Evolutionary conservation across 2,113 vertebrate species (phyloP), one percentile per base, ranked within the genome.

Genomic region (Nansenia antarctica): DNA sequence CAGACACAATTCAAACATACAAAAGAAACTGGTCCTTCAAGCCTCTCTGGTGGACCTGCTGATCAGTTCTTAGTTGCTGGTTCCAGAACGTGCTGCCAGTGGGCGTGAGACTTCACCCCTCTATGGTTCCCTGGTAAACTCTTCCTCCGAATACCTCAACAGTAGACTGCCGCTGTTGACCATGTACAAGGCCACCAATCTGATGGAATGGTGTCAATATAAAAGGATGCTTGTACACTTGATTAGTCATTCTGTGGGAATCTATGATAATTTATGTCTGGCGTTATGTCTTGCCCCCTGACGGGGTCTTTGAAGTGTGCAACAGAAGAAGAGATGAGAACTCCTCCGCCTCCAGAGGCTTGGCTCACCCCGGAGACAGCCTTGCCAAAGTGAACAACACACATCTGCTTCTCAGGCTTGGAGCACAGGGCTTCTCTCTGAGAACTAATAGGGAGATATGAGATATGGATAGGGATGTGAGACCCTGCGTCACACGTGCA

Each of bases 271-370:
- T 47, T 55, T 55, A 54, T 54, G 18, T 75, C 37, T 61, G 53
- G 32, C 18, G 65, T 47, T 34, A 22, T 66, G 18, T 66, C 67
- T n/a, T n/a, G n/a, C n/a, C n/a, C n/a, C 63, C 6, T 52, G 20
- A 64, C 8, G 59, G 60, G 49, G n/a, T 35, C 37, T 77, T 45
- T 72, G 34, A 72, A 67, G 60, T 60, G 24, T 8, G 26, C 34
- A 27, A 58, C 37, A 62, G 26, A 47, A 52, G 62, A 52, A 15
- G 24, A 58, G 29, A 65, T 66, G 15, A 70, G n/a, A 73, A 78
- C 32, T 54, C 61, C 14, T 29, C 24, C 15, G 30, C 22, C 70
- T 68, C 55, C 27, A 54, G 61, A 59, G 66, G 42, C 11, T 26
- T 47, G 35, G 20, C 47, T 20, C 26, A 45, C 47, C 57, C 14